A percentile compares a stretch with the other conserved stretches of the same genome.
Conservation (phyloP, 1,140 invertebrate genomes). For the Rhagoletis pomonella region DNA sequence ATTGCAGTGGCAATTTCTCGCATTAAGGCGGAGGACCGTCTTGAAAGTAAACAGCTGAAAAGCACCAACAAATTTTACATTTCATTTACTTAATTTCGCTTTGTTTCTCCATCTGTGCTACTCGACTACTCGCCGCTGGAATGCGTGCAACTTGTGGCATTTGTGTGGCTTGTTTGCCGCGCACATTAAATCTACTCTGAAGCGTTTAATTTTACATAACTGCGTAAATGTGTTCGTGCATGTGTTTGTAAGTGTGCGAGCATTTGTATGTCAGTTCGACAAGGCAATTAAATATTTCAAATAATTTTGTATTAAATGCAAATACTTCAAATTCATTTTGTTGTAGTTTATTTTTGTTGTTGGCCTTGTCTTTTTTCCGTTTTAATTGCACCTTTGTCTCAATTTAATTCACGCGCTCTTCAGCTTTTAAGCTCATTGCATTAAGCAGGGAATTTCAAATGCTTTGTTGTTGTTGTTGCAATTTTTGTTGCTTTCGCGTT, state of each 20-base stretch:
- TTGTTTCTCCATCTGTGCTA: background rate
- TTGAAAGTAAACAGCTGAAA: background rate
- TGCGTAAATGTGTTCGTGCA: background rate
- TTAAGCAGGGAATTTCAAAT: background rate
- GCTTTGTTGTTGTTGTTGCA: background rate
- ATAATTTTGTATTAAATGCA: constrained; percentile 49
- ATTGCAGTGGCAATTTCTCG: constrained; percentile 8
- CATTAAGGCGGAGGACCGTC: background rate
- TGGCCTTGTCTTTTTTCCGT: background rate
- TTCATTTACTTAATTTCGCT: constrained; percentile 29
- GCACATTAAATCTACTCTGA: constrained; percentile 3
- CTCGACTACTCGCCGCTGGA: background rate
- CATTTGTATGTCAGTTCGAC: constrained; percentile 33
- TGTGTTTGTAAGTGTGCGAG: background rate
- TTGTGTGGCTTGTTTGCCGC: constrained; percentile 31
- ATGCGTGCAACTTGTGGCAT: constrained; percentile 51
- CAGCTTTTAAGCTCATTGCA: constrained; percentile 47
- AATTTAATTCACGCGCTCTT: constrained; percentile 38
- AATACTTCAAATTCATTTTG: constrained; percentile 41
- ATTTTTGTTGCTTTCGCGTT: background rate
- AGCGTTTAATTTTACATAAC: background rate
- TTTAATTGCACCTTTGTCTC: constrained; percentile 48
- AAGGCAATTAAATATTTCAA: constrained; percentile 52
- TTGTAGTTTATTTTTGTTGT: background rate
- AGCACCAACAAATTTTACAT: constrained; percentile 10